These are phyloP conservation scores for Nibea albiflora DNA, from an alignment of 2,113 vertebrate species.

Conservation along the genomic window DNA sequence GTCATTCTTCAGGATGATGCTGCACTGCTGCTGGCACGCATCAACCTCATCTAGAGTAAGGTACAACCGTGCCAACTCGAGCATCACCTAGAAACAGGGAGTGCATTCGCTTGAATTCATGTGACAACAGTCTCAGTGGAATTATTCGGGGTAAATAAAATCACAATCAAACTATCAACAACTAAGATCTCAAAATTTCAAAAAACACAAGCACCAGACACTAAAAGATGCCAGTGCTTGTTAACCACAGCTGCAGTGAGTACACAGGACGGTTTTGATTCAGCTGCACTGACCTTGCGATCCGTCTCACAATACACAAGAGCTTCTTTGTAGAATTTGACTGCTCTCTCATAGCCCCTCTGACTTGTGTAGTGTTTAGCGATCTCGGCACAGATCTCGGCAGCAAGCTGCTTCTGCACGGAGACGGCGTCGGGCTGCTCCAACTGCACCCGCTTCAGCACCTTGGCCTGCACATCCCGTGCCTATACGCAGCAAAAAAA, in stretches of 20 bases:
- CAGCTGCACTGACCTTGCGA: constrained; percentile 91
- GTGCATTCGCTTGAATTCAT: constrained; percentile 22
- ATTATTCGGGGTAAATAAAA: constrained; percentile 11
- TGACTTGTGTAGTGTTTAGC: constrained; percentile 94
- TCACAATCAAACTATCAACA: constrained; percentile 14
- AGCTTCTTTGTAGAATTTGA: constrained; percentile 99
- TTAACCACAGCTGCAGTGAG: constrained; percentile 72
- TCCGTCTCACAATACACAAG: constrained; percentile 97
- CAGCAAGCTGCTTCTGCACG: constrained; percentile 92
- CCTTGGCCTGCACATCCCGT: constrained; percentile 92
- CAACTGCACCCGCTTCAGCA: constrained; percentile 92
- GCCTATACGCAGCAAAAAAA: constrained; percentile 82
- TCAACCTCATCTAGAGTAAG: constrained; percentile 91
- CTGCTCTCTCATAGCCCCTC: constrained; percentile 94
- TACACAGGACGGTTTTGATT: constrained; percentile 76
- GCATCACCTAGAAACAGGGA: constrained; percentile 87
- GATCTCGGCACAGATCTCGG: constrained; percentile 96
- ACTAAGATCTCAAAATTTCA: constrained; percentile 21
- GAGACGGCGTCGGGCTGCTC: constrained; percentile 93
- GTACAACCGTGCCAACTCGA: constrained; percentile 93
- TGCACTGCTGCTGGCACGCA: constrained; percentile 92
- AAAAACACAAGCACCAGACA: constrained; percentile 44
- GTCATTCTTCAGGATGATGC: constrained; percentile 90
- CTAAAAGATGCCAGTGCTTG: constrained; percentile 44
- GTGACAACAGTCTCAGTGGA: constrained; percentile 24